phyloP scores from a whole-genome alignment of 2,888 invertebrate species.

The Trichacis sp. region DNA sequence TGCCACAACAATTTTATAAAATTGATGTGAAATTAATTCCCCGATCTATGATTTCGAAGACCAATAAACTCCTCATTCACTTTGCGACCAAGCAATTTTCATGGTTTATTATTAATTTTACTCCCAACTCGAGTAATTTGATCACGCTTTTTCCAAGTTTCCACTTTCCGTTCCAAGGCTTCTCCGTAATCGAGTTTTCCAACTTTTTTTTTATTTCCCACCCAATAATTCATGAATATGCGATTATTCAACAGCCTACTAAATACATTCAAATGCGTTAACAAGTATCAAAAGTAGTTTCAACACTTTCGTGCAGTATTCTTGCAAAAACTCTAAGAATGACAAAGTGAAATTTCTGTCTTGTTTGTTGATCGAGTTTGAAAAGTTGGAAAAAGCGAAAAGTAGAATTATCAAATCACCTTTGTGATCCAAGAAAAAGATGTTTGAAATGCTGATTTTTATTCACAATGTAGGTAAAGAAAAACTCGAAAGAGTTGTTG shows the following conservation, averaged over 20 bases:
- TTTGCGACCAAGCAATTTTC: background rate
- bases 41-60: too few species aligned
- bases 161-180: background rate
- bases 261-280: conserved; percentile 47
- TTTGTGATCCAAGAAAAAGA: background rate
- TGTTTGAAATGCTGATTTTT: background rate
- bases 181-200: conserved; percentile 10
- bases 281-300: conserved; percentile 20
- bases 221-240: conserved; percentile 49
- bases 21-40: too few species aligned
- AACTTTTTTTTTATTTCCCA: background rate
- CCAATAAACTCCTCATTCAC: too few species aligned
- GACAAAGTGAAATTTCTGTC: background rate
- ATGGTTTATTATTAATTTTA: conserved; percentile 1
- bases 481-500: background rate
- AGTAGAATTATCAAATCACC: too few species aligned
- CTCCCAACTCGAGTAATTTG: background rate
- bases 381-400: background rate
- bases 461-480: background rate
- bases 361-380: background rate
- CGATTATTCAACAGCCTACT: conserved; percentile 44
- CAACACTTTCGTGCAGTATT: background rate
- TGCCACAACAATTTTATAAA: too few species aligned
- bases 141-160: background rate
- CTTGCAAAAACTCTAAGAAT: background rate